Conservation (phyloP, 2,888 invertebrate species). For the Notocelia uddmanniana region DNA sequence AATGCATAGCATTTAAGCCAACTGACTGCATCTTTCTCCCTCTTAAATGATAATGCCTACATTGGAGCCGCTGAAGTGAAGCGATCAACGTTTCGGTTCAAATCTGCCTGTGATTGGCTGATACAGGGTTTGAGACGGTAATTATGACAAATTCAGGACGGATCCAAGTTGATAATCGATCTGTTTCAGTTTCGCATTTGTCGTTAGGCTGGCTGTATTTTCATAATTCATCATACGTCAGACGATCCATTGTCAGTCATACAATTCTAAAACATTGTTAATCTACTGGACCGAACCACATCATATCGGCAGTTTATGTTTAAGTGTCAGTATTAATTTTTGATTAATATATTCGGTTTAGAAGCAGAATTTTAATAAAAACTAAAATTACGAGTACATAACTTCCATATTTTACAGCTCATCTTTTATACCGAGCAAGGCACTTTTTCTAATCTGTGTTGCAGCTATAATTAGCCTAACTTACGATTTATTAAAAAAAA, state of each 20-base stretch:
- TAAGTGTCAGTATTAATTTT: constrained; percentile 3
- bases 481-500: background rate
- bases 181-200: background rate
- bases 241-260: background rate
- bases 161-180: constrained; percentile 8
- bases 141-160: background rate
- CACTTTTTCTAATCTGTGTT: background rate
- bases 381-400: background rate
- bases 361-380: background rate
- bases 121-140: background rate
- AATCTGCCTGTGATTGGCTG: background rate
- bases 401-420: background rate
- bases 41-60: background rate
- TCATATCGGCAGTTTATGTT: background rate
- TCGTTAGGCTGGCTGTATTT: background rate
- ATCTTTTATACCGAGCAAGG: background rate
- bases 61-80: background rate
- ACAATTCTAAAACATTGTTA: background rate
- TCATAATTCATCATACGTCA: background rate
- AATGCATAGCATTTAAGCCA: background rate
- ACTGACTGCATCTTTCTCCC: background rate
- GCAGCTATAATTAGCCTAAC: background rate
- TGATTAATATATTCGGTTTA: background rate
- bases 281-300: background rate
- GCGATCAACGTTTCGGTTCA: background rate